A percentile compares a stretch with the other conserved stretches of the same genome.
Evolutionary conservation across 2,888 invertebrate genomes (phyloP).

Genomic region (Lamellibrachia columna): DNA sequence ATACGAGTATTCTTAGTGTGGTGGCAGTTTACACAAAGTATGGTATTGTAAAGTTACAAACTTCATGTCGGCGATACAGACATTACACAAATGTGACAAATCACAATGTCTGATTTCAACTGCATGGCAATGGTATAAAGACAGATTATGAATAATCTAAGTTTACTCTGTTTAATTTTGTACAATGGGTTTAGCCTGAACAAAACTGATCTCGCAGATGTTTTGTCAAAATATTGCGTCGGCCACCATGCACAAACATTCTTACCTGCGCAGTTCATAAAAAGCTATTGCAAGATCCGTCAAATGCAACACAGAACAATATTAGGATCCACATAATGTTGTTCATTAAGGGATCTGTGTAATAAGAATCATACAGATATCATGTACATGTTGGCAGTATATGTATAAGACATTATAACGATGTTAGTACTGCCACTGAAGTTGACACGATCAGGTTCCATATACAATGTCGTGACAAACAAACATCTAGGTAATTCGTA

Average conservation of each 20-base stretch:
- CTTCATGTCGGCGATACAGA: background rate
- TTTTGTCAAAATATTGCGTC: background rate
- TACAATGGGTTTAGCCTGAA: background rate
- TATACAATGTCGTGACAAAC: background rate
- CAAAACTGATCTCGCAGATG: background rate
- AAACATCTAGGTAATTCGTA: background rate
- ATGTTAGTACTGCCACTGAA: too few relatives aligned
- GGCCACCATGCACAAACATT: background rate
- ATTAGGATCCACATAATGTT: background rate
- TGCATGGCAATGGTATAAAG: background rate
- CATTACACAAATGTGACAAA: background rate
- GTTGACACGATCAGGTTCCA: too few relatives aligned
- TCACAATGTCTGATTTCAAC: background rate
- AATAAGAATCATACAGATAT: too few relatives aligned
- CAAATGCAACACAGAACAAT: background rate
- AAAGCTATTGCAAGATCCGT: background rate
- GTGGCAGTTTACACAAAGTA: conserved; percentile 1
- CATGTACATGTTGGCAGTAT: too few relatives aligned
- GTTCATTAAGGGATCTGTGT: background rate
- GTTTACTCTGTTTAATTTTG: background rate
- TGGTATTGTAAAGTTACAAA: background rate
- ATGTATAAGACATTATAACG: too few relatives aligned
- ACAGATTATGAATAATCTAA: background rate
- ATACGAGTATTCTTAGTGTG: background rate
- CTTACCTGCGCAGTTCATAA: background rate